These are phyloP conservation scores for Alces alces DNA, from an alignment of 2,113 vertebrate species.

Conservation along the genomic window DNA sequence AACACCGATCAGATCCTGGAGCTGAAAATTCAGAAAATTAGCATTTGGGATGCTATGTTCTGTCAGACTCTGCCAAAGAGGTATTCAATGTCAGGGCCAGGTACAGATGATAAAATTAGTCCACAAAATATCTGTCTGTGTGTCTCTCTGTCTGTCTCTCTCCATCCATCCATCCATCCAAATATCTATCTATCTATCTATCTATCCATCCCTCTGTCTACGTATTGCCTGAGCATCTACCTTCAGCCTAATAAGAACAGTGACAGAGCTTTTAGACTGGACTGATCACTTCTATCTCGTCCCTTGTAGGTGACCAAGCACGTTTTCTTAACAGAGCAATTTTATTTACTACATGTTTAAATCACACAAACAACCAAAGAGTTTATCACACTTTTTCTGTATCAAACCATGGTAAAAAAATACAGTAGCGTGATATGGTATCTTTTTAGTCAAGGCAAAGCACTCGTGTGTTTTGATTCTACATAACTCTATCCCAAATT, in stretches of 20 bases:
- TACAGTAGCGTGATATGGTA: neutral
- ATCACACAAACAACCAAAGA: neutral
- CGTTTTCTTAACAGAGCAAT: neutral
- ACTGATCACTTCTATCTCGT: neutral
- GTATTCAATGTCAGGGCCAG: neutral
- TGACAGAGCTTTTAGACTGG: neutral
- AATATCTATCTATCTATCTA: neutral
- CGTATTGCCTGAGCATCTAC: neutral
- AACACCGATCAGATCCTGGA: neutral
- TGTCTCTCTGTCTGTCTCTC: neutral
- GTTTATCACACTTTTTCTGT: neutral
- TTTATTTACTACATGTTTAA: neutral
- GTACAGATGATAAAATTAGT: neutral
- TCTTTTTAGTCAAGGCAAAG: neutral
- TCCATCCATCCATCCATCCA: neutral
- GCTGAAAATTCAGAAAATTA: neutral
- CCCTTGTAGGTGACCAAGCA: neutral
- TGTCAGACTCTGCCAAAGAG: neutral
- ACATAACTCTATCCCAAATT: neutral
- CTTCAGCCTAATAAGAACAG: neutral
- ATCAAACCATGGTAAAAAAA: neutral
- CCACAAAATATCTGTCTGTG: neutral
- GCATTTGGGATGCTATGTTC: neutral
- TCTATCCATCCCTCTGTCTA: neutral
- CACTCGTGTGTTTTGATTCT: neutral